Evolutionary conservation across 35 echinoderm and acorn worm species (phyloP), one percentile per base, ranked within the genome.

Genomic region (Stichopus chloronotus): DNA sequence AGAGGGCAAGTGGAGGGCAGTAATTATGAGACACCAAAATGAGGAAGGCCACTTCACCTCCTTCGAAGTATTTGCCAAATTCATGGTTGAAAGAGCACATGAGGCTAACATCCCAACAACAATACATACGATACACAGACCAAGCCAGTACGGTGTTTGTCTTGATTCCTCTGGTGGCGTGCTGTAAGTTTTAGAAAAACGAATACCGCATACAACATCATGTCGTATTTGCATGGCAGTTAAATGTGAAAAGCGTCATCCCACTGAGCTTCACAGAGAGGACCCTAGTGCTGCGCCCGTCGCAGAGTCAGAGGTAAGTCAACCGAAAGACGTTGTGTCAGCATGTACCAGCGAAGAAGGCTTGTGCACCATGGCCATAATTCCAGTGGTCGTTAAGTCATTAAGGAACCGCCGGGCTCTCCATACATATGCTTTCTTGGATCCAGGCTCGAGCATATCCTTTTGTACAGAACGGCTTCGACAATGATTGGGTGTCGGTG

Each of bases 101-200:
- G 91, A 95, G 8, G 94, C 94, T 0, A 90, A 94, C 71, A 74
- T 95, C 25, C 96, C 96, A 20, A 88, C 23, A n/a, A n/a, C n/a
- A n/a, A n/a, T n/a, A n/a, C n/a, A n/a, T n/a, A n/a, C n/a, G n/a
- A n/a, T n/a, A n/a, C n/a, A n/a, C n/a, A n/a, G n/a, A n/a, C n/a
- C n/a, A n/a, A n/a, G n/a, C n/a, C n/a, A n/a, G n/a, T n/a, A n/a
- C n/a, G n/a, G n/a, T n/a, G n/a, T n/a, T n/a, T n/a, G n/a, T n/a
- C n/a, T n/a, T n/a, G n/a, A n/a, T n/a, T n/a, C n/a, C n/a, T n/a
- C n/a, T n/a, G n/a, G n/a, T n/a, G n/a, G n/a, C n/a, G n/a, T n/a
- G n/a, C n/a, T n/a, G n/a, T n/a, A n/a, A n/a, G n/a, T n/a, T n/a
- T n/a, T n/a, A n/a, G n/a, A n/a, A n/a, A n/a, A n/a, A n/a, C n/a